Evolutionary conservation across 2,113 vertebrate species (phyloP).

Genomic region (Rana temporaria): DNA sequence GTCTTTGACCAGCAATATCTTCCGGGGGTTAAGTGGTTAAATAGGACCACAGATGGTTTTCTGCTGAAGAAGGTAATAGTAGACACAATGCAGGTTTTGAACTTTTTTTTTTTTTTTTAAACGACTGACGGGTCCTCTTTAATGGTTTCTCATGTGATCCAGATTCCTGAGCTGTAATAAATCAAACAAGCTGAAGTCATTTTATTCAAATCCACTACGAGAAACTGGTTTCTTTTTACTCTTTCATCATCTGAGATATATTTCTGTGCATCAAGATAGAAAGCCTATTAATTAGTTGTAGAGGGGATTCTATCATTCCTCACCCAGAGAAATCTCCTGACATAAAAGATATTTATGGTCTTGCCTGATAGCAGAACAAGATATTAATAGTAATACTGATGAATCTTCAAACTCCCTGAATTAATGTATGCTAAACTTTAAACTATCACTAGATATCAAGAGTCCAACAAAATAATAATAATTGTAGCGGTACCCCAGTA

Average conservation of each 20-base stretch:
- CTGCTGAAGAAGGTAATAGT: no score
- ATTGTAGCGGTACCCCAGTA: no score
- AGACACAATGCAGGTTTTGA: no score
- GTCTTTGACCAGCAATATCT: no score
- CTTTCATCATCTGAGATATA: constrained; percentile 57
- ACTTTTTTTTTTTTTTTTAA: no score
- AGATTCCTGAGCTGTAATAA: not conserved
- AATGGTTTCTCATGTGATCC: no score
- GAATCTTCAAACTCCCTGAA: constrained; percentile 63
- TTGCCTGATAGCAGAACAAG: constrained; percentile 63
- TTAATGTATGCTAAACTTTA: constrained; percentile 39
- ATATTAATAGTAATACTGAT: constrained; percentile 65
- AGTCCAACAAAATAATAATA: no score
- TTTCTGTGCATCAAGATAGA: constrained; percentile 51
- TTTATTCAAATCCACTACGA: constrained; percentile 7
- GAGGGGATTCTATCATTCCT: constrained; percentile 64
- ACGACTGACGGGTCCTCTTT: no score
- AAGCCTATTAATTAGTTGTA: constrained; percentile 64
- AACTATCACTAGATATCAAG: no score
- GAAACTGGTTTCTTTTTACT: constrained; percentile 17
- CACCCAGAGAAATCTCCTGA: constrained; percentile 62
- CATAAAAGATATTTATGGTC: constrained; percentile 63
- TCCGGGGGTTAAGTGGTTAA: no score
- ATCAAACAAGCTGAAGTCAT: not conserved
- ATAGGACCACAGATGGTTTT: no score